phyloP scores from a whole-genome alignment of 2,797 vertebrate species.

The Oryzias sinensis region DNA sequence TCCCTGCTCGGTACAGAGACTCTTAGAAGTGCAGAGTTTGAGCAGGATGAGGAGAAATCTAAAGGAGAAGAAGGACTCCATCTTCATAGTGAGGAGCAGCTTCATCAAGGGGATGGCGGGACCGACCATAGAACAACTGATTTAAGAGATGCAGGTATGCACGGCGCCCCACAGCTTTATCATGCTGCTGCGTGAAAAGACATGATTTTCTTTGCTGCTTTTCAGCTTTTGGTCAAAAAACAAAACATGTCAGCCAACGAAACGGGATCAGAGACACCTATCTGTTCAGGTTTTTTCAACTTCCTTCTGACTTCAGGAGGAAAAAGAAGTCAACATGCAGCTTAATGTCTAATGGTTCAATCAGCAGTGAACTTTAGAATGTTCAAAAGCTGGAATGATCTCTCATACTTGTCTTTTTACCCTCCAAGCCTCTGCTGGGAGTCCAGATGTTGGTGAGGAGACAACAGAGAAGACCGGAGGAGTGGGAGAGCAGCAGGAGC shows the following conservation, averaged over 20 bases:
- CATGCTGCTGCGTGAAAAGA: constrained; percentile 23
- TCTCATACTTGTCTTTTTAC: neutral
- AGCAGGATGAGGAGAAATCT: constrained; percentile 27
- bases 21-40: constrained; percentile 46
- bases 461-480: constrained; percentile 22
- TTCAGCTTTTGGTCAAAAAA: constrained; percentile 3
- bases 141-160: constrained; percentile 59
- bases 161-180: constrained; percentile 13
- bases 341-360: neutral
- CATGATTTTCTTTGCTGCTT: constrained; percentile 23
- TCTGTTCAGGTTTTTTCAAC: too few species aligned
- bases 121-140: constrained; percentile 34
- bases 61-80: constrained; percentile 28
- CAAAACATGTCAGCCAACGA: neutral
- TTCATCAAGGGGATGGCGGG: constrained; percentile 37
- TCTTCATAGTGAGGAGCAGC: constrained; percentile 21
- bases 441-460: constrained; percentile 44
- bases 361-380: neutral
- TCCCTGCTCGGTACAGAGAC: constrained; percentile 48
- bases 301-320: neutral
- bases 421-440: constrained; percentile 42
- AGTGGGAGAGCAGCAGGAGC: constrained; percentile 30
- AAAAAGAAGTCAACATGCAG: neutral
- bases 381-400: neutral
- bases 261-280: too few species aligned